Evolutionary conservation across 1,140 invertebrate genomes (phyloP).

Genomic region (Solen grandis): DNA sequence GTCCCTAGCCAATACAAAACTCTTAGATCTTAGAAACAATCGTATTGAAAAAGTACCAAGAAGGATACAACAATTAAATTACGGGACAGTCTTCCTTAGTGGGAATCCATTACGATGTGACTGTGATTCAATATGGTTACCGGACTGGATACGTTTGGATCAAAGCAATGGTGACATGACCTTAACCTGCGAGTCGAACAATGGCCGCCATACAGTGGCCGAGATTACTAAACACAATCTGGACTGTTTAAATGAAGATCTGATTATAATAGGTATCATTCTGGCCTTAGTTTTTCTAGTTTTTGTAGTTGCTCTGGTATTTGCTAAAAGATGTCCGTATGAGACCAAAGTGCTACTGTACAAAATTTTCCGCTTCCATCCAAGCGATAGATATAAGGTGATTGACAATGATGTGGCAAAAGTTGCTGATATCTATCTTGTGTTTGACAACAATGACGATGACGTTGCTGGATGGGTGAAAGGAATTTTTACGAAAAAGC

Average conservation of each 20-base stretch:
- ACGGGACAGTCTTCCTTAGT: background rate
- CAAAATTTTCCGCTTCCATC: constrained; percentile 10
- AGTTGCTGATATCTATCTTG: constrained; percentile 40
- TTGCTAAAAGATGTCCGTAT: constrained; percentile 36
- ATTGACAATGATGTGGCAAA: constrained; percentile 2
- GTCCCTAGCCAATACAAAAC: background rate
- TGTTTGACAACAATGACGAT: constrained; percentile 27
- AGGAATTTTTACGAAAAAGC: constrained; percentile 13
- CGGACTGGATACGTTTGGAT: constrained; percentile 19
- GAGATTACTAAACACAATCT: constrained; percentile 17
- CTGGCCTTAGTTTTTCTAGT: constrained; percentile 7
- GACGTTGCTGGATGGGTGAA: constrained; percentile 22
- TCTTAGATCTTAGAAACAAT: constrained; percentile 39
- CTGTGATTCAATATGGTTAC: constrained; percentile 35
- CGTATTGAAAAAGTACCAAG: background rate
- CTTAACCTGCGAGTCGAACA: constrained; percentile 8
- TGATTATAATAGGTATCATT: background rate
- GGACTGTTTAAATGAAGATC: constrained; percentile 6
- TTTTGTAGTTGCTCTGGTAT: background rate
- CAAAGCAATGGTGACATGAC: constrained; percentile 1
- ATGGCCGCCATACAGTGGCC: background rate
- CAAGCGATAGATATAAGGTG: constrained; percentile 13
- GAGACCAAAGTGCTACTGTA: constrained; percentile 36
- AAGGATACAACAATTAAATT: constrained; percentile 26
- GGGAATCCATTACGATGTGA: constrained; percentile 43